Percentiles rank a stretch among this genome's conserved stretches.
phyloP scores from a whole-genome alignment of 2,888 invertebrate species.

The Drosophila niveifrons region DNA sequence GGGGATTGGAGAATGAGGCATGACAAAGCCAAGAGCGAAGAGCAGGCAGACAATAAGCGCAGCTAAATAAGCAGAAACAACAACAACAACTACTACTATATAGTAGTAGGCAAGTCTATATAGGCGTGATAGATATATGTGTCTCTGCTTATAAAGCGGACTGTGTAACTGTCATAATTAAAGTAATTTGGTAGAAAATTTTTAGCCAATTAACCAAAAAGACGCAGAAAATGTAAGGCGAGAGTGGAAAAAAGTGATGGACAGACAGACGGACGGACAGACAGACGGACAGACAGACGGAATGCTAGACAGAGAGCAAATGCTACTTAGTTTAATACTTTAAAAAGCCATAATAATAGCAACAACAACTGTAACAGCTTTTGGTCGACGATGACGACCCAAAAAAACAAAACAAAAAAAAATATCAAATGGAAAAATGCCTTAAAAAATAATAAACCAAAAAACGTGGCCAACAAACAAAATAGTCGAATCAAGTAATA shows the following conservation, averaged over 20 bases:
- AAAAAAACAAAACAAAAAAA: slow-evolving; percentile 42
- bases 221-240: slow-evolving; percentile 76
- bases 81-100: slow-evolving; percentile 15
- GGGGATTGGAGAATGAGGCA: slow-evolving; percentile 19
- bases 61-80: slow-evolving; percentile 57
- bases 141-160: slow-evolving; percentile 31
- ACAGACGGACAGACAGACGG: slow-evolving; percentile 24
- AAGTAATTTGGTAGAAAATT: slow-evolving; percentile 84
- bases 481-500: slow-evolving; percentile 3
- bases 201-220: slow-evolving; percentile 83
- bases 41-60: slow-evolving; percentile 52
- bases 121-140: background rate
- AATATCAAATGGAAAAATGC: slow-evolving; percentile 14
- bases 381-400: slow-evolving; percentile 46
- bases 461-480: slow-evolving; percentile 14
- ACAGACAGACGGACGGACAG: slow-evolving; percentile 25
- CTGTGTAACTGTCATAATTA: slow-evolving; percentile 82
- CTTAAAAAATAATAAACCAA: slow-evolving; percentile 7
- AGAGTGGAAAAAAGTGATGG: slow-evolving; percentile 39
- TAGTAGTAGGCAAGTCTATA: slow-evolving; percentile 1
- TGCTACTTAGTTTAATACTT: slow-evolving; percentile 77
- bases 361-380: slow-evolving; percentile 25
- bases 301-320: slow-evolving; percentile 33
- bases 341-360: slow-evolving; percentile 76
- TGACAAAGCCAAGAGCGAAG: slow-evolving; percentile 29